Base-by-base conservation (phyloP, 2,888 invertebrate genomes). In the Drosophila flavopinicola region DNA sequence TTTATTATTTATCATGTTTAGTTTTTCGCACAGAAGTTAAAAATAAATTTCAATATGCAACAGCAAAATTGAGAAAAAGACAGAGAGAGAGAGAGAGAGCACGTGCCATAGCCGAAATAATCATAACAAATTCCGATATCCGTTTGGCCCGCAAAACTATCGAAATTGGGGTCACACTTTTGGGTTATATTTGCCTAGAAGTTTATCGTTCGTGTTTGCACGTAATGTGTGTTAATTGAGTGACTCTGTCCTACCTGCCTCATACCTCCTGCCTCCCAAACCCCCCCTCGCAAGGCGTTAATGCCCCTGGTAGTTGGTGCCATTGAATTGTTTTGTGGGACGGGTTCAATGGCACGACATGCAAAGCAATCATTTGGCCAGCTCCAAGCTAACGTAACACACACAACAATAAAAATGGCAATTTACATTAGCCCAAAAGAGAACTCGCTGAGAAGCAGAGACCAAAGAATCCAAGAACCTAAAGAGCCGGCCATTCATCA, bases 341-440 rank as follows among this genome's bases (percentile, higher is more conserved):
- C 56, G 72, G 41, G 79, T 80, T 80, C 79, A 80, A 85, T 80
- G 85, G 75, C 79, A 72, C 69, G 59, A 82, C 79, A 85, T 80
- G 79, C 79, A 67, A 85, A 72, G 64, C 69, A 78, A 82, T 82
- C 78, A 82, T 80, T 80, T 80, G 77, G 53, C 38, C 53, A 30
- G 52, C 6, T 56, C 47, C 49, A 49, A 35, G 25, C 37, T 17
- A 39, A 51, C 47, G n/a, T 37, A 54, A 39, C 20, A 20, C 15
- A 25, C 30, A 42, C 54, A 64, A 61, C 61, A 59, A 69, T 60
- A 66, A 72, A 72, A 63, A 52, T 63, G 72, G 61, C 65, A 70
- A 80, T 74, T 76, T 76, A 79, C 79, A 79, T 76, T 79, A 76
- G 49, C 52, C 57, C 48, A 64, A 64, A 53, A 49, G 35, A 39